phyloP scores from a whole-genome alignment of 30 jellyfish, hydroid and myxozoan genomes.

The Nemopilema nomurai region DNA sequence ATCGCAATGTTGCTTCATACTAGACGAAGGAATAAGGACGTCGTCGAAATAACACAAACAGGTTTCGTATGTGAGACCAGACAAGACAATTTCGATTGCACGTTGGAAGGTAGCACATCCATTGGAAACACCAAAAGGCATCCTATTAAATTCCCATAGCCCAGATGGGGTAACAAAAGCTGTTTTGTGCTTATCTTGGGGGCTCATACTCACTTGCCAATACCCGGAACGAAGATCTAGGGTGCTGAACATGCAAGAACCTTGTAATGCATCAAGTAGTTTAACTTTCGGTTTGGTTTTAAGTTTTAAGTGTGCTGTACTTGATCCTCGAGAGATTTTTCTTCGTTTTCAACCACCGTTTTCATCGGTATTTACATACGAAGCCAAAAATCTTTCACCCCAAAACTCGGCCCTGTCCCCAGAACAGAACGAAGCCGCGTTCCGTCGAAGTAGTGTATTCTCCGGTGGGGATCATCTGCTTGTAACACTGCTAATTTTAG shows the following conservation, averaged over 20 bases:
- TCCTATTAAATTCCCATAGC: constrained; percentile 35
- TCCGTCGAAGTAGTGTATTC: background rate
- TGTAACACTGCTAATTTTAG: too few species aligned
- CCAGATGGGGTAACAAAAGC: constrained; percentile 58
- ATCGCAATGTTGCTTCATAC: constrained; percentile 23
- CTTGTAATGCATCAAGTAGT: constrained; percentile 40
- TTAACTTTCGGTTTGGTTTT: too few species aligned
- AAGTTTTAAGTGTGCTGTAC: too few species aligned
- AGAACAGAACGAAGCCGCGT: background rate
- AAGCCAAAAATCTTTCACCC: background rate
- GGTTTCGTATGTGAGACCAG: constrained; percentile 24
- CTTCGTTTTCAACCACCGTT: too few species aligned
- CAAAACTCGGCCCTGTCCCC: background rate
- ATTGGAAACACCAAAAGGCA: constrained; percentile 50
- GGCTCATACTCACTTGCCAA: constrained; percentile 46
- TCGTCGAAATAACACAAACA: too few species aligned
- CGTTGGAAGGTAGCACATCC: constrained; percentile 44
- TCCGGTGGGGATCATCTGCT: too few species aligned
- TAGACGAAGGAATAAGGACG: constrained; percentile 25
- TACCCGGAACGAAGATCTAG: constrained; percentile 56
- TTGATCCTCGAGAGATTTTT: too few species aligned
- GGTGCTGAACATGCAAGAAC: constrained; percentile 40
- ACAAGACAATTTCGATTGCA: constrained; percentile 47
- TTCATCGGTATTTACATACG: background rate
- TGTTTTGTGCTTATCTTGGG: constrained; percentile 24